Conservation (phyloP, 2,888 invertebrate genomes). For the Phortica okadai region DNA sequence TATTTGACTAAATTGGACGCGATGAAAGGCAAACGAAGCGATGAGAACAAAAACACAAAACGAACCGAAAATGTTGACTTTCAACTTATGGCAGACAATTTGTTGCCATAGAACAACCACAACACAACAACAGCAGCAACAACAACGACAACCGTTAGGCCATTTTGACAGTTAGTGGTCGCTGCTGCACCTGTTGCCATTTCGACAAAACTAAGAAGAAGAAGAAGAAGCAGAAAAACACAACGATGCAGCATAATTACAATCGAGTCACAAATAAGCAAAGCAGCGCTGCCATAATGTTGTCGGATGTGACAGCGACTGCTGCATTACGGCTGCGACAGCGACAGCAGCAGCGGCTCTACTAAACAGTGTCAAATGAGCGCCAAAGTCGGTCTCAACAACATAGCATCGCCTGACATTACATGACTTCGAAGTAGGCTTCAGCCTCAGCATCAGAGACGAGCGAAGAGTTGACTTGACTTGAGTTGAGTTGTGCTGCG, state of each 20-base stretch:
- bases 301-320: background rate
- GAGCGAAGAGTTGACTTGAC: background rate
- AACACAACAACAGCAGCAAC: background rate
- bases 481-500: constrained; percentile 8
- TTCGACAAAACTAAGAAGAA: background rate
- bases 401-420: constrained; percentile 21
- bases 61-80: constrained; percentile 6
- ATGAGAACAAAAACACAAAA: background rate
- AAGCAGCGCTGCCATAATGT: background rate
- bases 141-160: constrained; percentile 4
- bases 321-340: too few relatives aligned
- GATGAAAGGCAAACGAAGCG: background rate
- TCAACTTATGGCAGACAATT: constrained; percentile 12
- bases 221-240: background rate
- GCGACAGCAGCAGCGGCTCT: background rate
- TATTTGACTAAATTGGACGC: constrained; percentile 24
- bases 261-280: background rate
- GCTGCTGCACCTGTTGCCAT: constrained; percentile 29
- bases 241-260: background rate
- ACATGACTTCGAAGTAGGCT: constrained; percentile 14
- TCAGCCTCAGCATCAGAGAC: background rate
- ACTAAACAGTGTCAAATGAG: constrained; percentile 1
- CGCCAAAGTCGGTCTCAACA: background rate
- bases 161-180: constrained; percentile 17
- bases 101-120: background rate